phyloP scores from a whole-genome alignment of 1,140 invertebrate species.

The Achroia grisella region DNA sequence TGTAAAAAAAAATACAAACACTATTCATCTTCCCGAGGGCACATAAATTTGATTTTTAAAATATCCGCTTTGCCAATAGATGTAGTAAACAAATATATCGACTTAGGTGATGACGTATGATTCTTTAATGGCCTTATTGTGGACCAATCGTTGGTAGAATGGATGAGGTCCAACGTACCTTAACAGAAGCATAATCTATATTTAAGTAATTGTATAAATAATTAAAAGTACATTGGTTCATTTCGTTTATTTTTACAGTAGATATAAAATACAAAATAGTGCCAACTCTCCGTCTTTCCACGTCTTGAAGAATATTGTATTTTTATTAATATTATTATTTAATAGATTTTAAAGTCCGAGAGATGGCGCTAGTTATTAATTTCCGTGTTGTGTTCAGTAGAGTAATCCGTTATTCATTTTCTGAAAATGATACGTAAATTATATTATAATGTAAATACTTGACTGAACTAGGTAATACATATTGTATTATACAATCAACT shows the following conservation, averaged over 20 bases:
- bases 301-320: slow-evolving; percentile 6
- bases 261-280: slow-evolving; percentile 2
- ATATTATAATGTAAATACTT: slow-evolving; percentile 4
- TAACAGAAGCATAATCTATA: slow-evolving; percentile 16
- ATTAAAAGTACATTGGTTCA: slow-evolving; percentile 8
- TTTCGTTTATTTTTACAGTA: slow-evolving; percentile 6
- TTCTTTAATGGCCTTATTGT: slow-evolving; percentile 42
- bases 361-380: too few relatives aligned
- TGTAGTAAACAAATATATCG: too few relatives aligned
- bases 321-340: too few relatives aligned
- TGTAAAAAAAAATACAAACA: too few relatives aligned
- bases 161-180: slow-evolving; percentile 30
- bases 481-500: slow-evolving; percentile 18
- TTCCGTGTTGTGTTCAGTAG: slow-evolving; percentile 31
- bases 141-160: slow-evolving; percentile 49
- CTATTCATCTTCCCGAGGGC: too few relatives aligned
- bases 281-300: slow-evolving; percentile 6
- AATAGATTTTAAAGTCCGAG: too few relatives aligned
- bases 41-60: too few relatives aligned
- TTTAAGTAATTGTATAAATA: slow-evolving; percentile 13
- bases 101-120: neutral
- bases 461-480: slow-evolving; percentile 31
- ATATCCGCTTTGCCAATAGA: too few relatives aligned
- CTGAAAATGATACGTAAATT: neutral
- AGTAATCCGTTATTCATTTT: slow-evolving; percentile 7